Evolutionary conservation across 2,113 vertebrate genomes (phyloP).

Genomic region (Amphilophus citrinellus): DNA sequence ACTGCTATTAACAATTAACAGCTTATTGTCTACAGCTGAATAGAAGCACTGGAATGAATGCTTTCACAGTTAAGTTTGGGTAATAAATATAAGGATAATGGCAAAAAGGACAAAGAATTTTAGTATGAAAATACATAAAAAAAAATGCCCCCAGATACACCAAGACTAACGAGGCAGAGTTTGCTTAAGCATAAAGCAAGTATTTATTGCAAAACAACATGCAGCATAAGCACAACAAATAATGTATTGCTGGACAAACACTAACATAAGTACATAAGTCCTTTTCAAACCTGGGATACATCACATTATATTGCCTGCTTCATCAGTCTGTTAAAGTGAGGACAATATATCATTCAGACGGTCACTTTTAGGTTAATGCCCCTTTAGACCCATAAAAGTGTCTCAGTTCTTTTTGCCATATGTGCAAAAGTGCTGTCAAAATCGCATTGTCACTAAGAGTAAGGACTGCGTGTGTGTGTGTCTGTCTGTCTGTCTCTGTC

Average conservation of each 20-base stretch:
- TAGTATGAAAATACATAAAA: neutral
- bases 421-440: neutral
- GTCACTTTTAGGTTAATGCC: neutral
- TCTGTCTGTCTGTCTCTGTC: neutral
- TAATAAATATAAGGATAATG: no score
- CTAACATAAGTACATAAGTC: neutral
- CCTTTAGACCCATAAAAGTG: neutral
- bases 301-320: neutral
- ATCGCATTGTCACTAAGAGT: neutral
- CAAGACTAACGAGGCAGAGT: neutral
- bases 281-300: no score
- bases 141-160: neutral
- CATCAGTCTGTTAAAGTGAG: neutral
- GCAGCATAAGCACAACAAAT: neutral
- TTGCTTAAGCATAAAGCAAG: neutral
- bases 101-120: accelerated
- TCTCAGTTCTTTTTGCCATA: neutral
- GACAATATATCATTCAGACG: neutral
- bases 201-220: neutral
- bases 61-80: no score
- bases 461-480: neutral
- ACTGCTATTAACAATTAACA: neutral
- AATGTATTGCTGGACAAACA: neutral
- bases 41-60: neutral
- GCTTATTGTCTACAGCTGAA: neutral